Percentiles rank a stretch among this genome's conserved stretches.
Conservation (phyloP, 2,797 vertebrate genomes). For the Chelon auratus region DNA sequence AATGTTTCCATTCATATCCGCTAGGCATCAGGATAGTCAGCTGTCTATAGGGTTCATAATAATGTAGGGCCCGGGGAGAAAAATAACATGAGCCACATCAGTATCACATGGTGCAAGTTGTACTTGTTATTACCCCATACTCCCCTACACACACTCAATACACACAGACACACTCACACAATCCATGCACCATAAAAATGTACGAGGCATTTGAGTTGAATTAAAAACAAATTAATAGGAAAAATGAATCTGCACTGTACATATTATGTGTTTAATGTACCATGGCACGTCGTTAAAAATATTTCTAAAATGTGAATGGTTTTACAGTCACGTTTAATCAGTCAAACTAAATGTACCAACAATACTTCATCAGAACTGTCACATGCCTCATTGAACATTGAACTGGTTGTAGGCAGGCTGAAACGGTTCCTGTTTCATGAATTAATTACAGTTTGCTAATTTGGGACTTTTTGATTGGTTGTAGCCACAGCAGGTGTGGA, state of each 20-base stretch:
- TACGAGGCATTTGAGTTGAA: background rate
- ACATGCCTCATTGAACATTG: slow-evolving; percentile 27
- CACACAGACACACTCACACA: too few relatives aligned
- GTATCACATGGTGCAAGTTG: too few relatives aligned
- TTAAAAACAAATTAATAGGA: background rate
- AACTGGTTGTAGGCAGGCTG: slow-evolving; percentile 5
- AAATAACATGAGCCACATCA: too few relatives aligned
- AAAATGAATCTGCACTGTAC: background rate
- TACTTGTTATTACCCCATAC: too few relatives aligned
- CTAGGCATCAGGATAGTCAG: too few relatives aligned
- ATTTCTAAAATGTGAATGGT: background rate
- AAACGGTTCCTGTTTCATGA: slow-evolving; percentile 11
- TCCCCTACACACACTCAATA: too few relatives aligned
- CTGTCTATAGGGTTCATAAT: too few relatives aligned
- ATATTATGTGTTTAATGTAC: background rate
- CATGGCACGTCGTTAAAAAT: background rate
- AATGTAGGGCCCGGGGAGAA: too few relatives aligned
- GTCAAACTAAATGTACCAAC: slow-evolving; percentile 10
- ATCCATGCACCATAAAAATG: too few relatives aligned
- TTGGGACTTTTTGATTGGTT: slow-evolving; percentile 31
- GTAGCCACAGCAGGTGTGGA: slow-evolving; percentile 88
- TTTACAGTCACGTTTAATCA: slow-evolving; percentile 18
- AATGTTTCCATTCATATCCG: too few relatives aligned
- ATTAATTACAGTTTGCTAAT: slow-evolving; percentile 5
- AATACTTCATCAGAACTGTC: slow-evolving; percentile 1